Evolutionary conservation across 2,113 vertebrate species (phyloP).

Genomic region (Gobio gobio): DNA sequence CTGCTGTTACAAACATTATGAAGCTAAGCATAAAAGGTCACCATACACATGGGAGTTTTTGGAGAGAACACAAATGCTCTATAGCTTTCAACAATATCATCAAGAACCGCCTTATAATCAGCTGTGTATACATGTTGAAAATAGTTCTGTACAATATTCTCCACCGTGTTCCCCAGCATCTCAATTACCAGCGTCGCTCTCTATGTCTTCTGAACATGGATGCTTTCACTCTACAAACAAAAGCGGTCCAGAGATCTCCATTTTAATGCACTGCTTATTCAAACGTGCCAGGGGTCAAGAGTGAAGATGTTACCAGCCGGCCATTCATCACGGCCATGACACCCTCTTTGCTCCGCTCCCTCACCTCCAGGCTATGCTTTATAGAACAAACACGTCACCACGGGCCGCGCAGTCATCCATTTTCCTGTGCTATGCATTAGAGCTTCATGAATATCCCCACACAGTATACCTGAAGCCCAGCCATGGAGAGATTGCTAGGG

Average conservation of each 20-base stretch:
- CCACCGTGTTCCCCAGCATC: slow-evolving; percentile 30
- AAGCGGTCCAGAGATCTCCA: slow-evolving; percentile 40
- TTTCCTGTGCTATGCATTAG: slow-evolving; percentile 64
- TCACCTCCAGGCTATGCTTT: slow-evolving; percentile 79
- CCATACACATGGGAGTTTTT: background rate
- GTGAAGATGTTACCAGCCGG: slow-evolving; percentile 80
- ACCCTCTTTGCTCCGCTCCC: slow-evolving; percentile 73
- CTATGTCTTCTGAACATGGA: slow-evolving; percentile 38
- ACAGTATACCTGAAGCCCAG: slow-evolving; percentile 46
- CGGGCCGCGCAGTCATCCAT: slow-evolving; percentile 73
- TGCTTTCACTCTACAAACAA: slow-evolving; percentile 43
- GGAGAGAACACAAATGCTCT: background rate
- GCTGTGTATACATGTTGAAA: background rate
- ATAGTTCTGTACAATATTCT: slow-evolving; percentile 36
- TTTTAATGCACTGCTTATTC: slow-evolving; percentile 63
- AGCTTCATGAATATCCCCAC: slow-evolving; percentile 54
- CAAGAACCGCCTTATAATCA: background rate
- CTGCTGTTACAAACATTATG: background rate
- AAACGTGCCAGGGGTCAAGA: slow-evolving; percentile 72
- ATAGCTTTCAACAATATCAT: background rate
- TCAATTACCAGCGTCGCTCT: slow-evolving; percentile 55
- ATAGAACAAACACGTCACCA: slow-evolving; percentile 81
- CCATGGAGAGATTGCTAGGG: slow-evolving; percentile 5
- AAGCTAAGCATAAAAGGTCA: background rate
- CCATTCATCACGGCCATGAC: slow-evolving; percentile 79